Evolutionary conservation across 2,113 vertebrate species (phyloP), one percentile per base, ranked within the genome.

Genomic region (Bubo scandiacus): DNA sequence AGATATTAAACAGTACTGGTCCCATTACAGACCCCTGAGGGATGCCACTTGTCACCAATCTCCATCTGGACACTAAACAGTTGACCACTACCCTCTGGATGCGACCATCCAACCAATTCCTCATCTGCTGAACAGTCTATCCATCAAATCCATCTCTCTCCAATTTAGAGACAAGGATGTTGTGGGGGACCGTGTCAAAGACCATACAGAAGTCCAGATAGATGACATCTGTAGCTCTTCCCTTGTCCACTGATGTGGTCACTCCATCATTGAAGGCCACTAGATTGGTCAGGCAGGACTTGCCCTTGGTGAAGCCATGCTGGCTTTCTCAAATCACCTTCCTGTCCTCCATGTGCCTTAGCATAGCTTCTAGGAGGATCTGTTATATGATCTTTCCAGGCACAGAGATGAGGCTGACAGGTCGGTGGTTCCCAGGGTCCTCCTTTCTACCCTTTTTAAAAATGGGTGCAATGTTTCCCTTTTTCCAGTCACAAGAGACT

Each of bases 1-100:
- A 72, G 45, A 61, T 29, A 34, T 57, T 38, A 67, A 62, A n/a
- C 12, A 78, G n/a, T 25, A 67, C 12, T 40, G 9, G 36, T 30
- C 40, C 1, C 1, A n/a, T 25, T 12, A 67, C 0, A 0, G 40
- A 55, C 52, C 30, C 26, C 32, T 43, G 54, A 51, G 42, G 23
- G 15, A 79, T 11, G 17, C 10, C 47, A 23, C 12, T 54, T 72
- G 51, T 22, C 70, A 54, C 36, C 43, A 20, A 32, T 12, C 15
- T 59, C 70, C 45, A 43, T 49, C 43, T 19, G 40, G 25, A 86
- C 38, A 42, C 42, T 36, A 29, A 65, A 17, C 17, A 51, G 11
- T 32, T 70, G 30, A 71, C 15, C 25, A 25, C 11, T 71, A 47
- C 30, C 11, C 26, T 54, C 43, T 71, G 70, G 38, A 71, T 77